phyloP scores from a whole-genome alignment of 2,888 invertebrate genomes.

The Vandiemenella viatica region DNA sequence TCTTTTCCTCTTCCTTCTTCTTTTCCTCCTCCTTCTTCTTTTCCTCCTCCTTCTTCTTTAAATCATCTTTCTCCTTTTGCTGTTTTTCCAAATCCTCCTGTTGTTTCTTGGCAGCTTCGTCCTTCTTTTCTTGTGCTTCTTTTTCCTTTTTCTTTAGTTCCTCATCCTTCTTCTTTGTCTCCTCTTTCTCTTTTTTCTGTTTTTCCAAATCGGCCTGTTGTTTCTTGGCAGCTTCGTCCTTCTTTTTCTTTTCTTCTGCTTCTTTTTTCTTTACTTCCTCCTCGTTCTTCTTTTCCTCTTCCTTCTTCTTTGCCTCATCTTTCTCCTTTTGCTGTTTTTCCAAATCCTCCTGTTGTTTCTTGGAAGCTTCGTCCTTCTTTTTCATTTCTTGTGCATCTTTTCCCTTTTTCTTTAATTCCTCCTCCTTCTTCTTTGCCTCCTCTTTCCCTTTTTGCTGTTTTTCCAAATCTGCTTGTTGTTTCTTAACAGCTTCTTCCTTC shows the following conservation, averaged over 20 bases:
- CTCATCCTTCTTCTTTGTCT: conserved; percentile 4
- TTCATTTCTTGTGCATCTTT: conserved; percentile 9
- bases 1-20: conserved; percentile 9
- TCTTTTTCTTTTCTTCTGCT: conserved; percentile 10
- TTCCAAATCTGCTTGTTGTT: conserved; percentile 7
- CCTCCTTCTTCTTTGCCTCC: too few species aligned
- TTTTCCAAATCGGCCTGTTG: too few species aligned
- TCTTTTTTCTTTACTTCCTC: conserved; percentile 10
- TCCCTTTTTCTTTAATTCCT: too few species aligned
- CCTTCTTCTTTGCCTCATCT: too few species aligned
- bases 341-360: conserved; percentile 8
- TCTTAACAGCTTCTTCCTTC: too few species aligned
- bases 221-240: conserved; percentile 1
- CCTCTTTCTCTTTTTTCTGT: conserved; percentile 7
- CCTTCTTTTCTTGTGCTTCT: too few species aligned
- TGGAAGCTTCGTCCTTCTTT: conserved; percentile 7
- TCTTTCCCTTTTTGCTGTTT: too few species aligned
- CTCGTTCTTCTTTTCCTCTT: conserved; percentile 8
- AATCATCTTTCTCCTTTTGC: conserved; percentile 6
- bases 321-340: too few species aligned
- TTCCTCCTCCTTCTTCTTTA: conserved; percentile 8
- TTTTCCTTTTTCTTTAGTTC: too few species aligned
- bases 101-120: too few species aligned
- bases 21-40: conserved; percentile 8
- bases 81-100: too few species aligned